Conservation (phyloP, 1,140 invertebrate species). For the Thaumatotibia leucotreta region DNA sequence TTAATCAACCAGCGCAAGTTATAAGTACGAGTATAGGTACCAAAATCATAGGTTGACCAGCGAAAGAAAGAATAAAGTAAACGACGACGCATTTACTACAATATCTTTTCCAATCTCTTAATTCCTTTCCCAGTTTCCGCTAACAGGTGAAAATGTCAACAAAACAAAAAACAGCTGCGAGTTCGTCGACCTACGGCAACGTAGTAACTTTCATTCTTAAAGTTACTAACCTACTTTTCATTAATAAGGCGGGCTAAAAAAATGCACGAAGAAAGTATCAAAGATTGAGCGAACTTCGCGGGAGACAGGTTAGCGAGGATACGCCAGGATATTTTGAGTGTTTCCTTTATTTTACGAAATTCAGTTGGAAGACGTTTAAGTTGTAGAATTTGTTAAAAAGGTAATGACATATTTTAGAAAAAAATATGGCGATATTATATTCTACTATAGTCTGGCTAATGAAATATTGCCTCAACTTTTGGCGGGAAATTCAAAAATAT, state of each 20-base stretch:
- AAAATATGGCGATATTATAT: no score
- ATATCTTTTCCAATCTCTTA: not conserved
- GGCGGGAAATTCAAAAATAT: no score
- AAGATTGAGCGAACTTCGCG: conserved; percentile 71
- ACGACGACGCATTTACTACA: no score
- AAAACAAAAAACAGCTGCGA: conserved; percentile 71
- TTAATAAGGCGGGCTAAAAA: conserved; percentile 75
- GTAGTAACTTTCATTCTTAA: conserved; percentile 75
- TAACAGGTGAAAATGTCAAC: conserved; percentile 31
- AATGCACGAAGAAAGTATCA: conserved; percentile 76
- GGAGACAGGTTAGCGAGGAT: conserved; percentile 37
- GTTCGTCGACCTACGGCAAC: conserved; percentile 71
- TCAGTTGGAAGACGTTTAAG: no score
- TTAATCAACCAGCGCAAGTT: no score
- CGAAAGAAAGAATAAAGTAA: no score
- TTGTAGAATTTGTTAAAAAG: no score
- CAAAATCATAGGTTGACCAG: no score
- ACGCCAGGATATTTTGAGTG: conserved; percentile 15
- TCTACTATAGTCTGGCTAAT: no score
- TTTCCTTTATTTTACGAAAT: not conserved
- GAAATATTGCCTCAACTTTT: no score
- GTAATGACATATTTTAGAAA: no score
- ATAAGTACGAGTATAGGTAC: no score
- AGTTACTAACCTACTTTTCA: conserved; percentile 76
- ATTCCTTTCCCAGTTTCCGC: not conserved